A percentile compares a stretch with the other conserved stretches of the same genome.
These are phyloP conservation scores for Nesogale talazaci DNA, from an alignment of 2,113 vertebrate genomes.

Conservation along the genomic window DNA sequence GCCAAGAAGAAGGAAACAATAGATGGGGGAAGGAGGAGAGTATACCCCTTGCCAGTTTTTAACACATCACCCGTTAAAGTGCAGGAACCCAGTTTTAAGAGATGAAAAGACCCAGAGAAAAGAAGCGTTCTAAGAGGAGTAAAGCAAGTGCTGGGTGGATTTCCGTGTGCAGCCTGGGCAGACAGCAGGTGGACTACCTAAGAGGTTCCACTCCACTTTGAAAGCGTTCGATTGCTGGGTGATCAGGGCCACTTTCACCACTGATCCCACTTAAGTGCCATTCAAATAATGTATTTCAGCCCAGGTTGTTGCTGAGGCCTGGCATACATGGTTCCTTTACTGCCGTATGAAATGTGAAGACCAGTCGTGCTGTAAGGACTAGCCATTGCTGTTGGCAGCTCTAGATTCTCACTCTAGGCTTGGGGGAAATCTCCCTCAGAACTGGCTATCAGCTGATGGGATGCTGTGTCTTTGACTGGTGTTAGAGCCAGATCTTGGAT, in stretches of 20 bases:
- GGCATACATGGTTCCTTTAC: neutral
- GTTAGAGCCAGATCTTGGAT: constrained; percentile 27
- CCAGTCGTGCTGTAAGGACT: neutral
- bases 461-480: neutral
- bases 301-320: constrained; percentile 22
- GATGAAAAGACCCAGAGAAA: neutral
- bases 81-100: neutral
- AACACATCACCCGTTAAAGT: constrained; percentile 22
- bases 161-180: neutral
- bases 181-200: neutral
- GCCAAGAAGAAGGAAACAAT: constrained; percentile 39
- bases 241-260: neutral
- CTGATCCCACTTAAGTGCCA: neutral
- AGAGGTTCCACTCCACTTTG: constrained; percentile 7
- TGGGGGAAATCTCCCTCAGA: neutral
- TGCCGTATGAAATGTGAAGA: neutral
- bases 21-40: neutral
- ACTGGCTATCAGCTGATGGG: neutral
- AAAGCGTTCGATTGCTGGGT: constrained; percentile 1
- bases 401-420: constrained; percentile 4
- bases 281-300: neutral
- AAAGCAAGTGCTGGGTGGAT: neutral
- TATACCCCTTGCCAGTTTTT: constrained; percentile 36
- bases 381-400: neutral
- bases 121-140: neutral